These are phyloP conservation scores for Terrapene triunguis DNA, from an alignment of 2,113 vertebrate genomes.

Conservation along the genomic window DNA sequence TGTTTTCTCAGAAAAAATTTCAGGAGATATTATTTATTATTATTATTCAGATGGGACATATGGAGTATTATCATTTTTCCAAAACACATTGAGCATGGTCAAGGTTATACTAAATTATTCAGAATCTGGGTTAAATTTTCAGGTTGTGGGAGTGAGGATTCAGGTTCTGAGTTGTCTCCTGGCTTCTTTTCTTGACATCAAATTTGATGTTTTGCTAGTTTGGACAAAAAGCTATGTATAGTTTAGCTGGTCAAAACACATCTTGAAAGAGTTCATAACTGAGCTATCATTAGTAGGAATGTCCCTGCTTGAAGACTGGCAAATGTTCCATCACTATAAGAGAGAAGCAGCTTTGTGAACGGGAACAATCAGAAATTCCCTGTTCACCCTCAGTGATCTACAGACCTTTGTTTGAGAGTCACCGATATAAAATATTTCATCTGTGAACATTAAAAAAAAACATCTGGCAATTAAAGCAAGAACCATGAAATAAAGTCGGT, in stretches of 20 bases:
- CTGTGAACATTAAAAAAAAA: neutral
- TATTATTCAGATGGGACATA: constrained; percentile 36
- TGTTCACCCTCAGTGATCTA: neutral
- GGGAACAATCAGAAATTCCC: neutral
- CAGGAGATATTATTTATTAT: constrained; percentile 8
- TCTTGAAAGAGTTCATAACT: neutral
- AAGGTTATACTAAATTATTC: constrained; percentile 27
- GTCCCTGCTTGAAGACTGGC: neutral
- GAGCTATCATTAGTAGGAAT: neutral
- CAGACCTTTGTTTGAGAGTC: neutral
- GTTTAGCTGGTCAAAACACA: neutral
- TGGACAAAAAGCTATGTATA: neutral
- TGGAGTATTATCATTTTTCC: constrained; percentile 20
- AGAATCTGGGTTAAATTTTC: neutral
- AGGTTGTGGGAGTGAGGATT: neutral
- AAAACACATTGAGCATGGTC: neutral
- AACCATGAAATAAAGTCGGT: neutral
- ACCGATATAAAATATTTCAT: neutral
- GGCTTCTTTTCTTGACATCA: neutral
- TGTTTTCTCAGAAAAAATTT: neutral
- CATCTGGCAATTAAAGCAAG: neutral
- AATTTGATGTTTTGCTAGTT: neutral
- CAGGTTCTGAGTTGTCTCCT: neutral
- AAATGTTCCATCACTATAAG: neutral
- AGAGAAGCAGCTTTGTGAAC: neutral